A percentile compares a stretch with the other conserved stretches of the same genome.
phyloP scores from a whole-genome alignment of 2,888 invertebrate genomes.

The Hirtodrosophila cameraria region DNA sequence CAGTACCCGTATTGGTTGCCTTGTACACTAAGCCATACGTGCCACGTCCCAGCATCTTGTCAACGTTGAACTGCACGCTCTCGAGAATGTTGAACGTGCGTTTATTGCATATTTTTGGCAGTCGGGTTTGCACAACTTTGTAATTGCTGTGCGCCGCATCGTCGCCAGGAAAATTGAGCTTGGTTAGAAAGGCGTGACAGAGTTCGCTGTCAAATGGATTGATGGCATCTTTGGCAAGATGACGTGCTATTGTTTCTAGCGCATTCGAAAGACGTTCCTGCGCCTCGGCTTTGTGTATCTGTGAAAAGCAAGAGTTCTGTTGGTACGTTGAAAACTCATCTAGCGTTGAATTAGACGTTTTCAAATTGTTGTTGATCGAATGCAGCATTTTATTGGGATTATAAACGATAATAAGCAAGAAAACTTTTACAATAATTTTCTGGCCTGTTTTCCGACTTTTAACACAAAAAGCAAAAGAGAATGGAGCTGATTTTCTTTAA shows the following conservation, averaged over 20 bases:
- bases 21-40: constrained; percentile 93
- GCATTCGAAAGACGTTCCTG: constrained; percentile 82
- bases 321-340: constrained; percentile 83
- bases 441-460: too few relatives aligned
- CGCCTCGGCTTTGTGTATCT: constrained; percentile 83
- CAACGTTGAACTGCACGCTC: constrained; percentile 86
- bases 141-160: constrained; percentile 86
- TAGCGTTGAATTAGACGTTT: too few relatives aligned
- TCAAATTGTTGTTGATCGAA: too few relatives aligned
- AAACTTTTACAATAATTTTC: too few relatives aligned
- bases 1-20: constrained; percentile 80
- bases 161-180: constrained; percentile 89
- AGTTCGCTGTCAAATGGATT: constrained; percentile 93
- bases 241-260: constrained; percentile 81
- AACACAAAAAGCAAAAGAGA: too few relatives aligned
- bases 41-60: constrained; percentile 93
- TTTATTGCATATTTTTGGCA: constrained; percentile 87
- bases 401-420: too few relatives aligned
- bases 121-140: constrained; percentile 85
- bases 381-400: too few relatives aligned
- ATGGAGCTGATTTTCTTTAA: too few relatives aligned
- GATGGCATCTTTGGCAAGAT: constrained; percentile 84
- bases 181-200: constrained; percentile 88
- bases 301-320: constrained; percentile 84
- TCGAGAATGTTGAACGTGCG: constrained; percentile 85